A percentile compares a stretch with the other conserved stretches of the same genome.
Evolutionary conservation across 2,888 invertebrate species (phyloP).

Genomic region (Oscheius sp.): DNA sequence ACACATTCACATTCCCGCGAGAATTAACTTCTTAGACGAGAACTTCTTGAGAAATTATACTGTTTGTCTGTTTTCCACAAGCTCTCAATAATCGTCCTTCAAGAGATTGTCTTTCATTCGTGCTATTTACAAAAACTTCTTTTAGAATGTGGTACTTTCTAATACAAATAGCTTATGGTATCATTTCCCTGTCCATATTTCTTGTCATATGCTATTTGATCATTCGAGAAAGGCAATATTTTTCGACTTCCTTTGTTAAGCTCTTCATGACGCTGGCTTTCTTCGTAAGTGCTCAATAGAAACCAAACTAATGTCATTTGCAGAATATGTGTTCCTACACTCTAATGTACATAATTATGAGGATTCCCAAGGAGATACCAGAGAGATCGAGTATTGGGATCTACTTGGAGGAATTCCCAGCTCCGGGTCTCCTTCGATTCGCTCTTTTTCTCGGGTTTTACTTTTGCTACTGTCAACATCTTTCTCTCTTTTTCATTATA

Average conservation of each 20-base stretch:
- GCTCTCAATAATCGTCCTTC: neutral
- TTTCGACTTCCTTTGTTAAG: constrained; percentile 26
- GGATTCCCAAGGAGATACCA: constrained; percentile 8
- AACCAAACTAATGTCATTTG: neutral
- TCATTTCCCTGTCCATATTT: constrained; percentile 19
- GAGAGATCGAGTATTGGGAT: neutral
- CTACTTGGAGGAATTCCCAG: constrained; percentile 17
- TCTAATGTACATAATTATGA: constrained; percentile 7
- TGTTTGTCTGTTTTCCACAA: no score
- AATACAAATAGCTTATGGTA: constrained; percentile 11
- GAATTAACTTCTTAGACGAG: no score
- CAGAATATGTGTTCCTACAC: constrained; percentile 25
- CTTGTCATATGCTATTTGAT: constrained; percentile 7
- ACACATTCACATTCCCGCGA: no score
- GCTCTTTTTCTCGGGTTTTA: constrained; percentile 19
- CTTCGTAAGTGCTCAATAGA: constrained; percentile 9
- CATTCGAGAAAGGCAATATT: constrained; percentile 24
- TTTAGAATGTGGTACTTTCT: constrained; percentile 27
- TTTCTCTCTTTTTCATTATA: constrained; percentile 20
- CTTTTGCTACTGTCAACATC: constrained; percentile 22
- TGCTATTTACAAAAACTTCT: neutral
- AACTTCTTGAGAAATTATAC: no score
- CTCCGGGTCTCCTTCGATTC: constrained; percentile 6
- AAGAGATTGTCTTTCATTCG: neutral
- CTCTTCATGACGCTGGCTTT: constrained; percentile 24